These are phyloP conservation scores for Cantharis lateralis DNA, from an alignment of 2,888 invertebrate species.

Conservation along the genomic window DNA sequence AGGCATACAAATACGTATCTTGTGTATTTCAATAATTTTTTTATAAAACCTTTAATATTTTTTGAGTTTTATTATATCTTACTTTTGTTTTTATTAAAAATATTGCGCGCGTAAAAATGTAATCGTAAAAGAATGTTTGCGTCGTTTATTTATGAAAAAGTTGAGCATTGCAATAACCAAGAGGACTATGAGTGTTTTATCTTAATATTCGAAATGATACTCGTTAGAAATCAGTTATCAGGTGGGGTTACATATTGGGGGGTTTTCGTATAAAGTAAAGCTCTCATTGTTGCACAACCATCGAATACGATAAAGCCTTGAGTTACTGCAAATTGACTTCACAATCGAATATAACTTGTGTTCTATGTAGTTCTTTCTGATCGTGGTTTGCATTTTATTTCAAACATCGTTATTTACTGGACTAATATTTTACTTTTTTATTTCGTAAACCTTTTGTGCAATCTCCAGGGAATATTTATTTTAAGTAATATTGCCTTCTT, in stretches of 20 bases:
- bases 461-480: neutral
- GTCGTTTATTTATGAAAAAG: neutral
- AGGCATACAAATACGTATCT: conserved; percentile 24
- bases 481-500: neutral
- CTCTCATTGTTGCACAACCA: conserved; percentile 24
- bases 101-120: neutral
- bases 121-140: neutral
- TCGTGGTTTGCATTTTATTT: conserved; percentile 31
- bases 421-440: conserved; percentile 21
- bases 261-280: conserved; percentile 14
- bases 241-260: conserved; percentile 23
- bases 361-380: conserved; percentile 30
- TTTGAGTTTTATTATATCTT: conserved; percentile 5
- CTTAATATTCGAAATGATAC: conserved; percentile 26
- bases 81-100: neutral
- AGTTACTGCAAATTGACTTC: conserved; percentile 47
- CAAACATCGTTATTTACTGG: conserved; percentile 18
- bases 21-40: conserved; percentile 24
- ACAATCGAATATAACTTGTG: conserved; percentile 39
- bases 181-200: conserved; percentile 19
- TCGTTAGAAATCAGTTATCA: conserved; percentile 32
- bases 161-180: neutral
- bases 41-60: conserved; percentile 17
- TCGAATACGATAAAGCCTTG: conserved; percentile 40
- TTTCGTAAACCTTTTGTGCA: conserved; percentile 11